Evolutionary conservation across 2,797 vertebrate species (phyloP), one percentile per base, ranked within the genome.

Genomic region (Sebastes taczanowskii): DNA sequence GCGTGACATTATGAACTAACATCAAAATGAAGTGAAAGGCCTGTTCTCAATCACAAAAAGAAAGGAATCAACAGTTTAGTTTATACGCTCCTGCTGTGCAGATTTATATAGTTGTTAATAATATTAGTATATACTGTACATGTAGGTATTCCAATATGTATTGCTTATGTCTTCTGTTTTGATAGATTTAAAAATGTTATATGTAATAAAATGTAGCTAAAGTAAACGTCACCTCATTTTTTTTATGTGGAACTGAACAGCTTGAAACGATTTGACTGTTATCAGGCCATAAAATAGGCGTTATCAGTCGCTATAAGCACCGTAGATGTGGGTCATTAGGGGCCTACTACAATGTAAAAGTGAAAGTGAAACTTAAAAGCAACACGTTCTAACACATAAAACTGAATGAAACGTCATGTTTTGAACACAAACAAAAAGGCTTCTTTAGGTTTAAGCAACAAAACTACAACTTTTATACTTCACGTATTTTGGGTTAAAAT

Each of bases 231-330:
- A 55, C 5, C 16, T 9, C 10, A 35, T 49, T 30, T 55, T 22
- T 77, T 46, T 0, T 3, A 7, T 46, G 16, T 46, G 16, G 42
- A 46, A 46, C 16, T 46, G 16, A 46, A 46, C 42, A 46, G 42
- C 42, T 46, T 0, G 42, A 46, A 0, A 0, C 14, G 42, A 46
- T 46, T 46, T 0, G 14, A 18, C 16, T 46, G 42, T 46, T 46
- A 46, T 46, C 42, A 46, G 42, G 42, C 42, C 42, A 18, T 46
- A 7, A 46, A 46, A 46, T 18, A 18, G 14, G 42, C 16, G 1
- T 46, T 46, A 46, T 46, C 42, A 16, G 42, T 46, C 6, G 16
- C 16, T 46, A 46, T 46, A 46, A 46, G 14, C 42, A 46, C 42
- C 42, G 6, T 46, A 46, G 42, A 46, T 46, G 42, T 46, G 42